Percentiles rank a stretch among this genome's conserved stretches.
Evolutionary conservation across 2,797 vertebrate genomes (phyloP).

Genomic region (Malurus leucopterus): DNA sequence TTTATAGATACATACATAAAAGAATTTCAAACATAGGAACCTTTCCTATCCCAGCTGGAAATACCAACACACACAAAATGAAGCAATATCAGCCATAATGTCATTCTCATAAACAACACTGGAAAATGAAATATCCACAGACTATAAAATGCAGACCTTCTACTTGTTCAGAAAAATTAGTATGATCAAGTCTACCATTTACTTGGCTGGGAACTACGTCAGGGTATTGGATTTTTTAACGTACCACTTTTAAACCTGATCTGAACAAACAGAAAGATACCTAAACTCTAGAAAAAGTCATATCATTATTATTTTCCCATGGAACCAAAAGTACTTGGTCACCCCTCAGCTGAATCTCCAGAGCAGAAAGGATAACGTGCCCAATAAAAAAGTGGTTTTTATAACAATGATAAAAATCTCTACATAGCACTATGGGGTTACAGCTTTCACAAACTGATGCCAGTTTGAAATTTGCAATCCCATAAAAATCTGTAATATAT

Average conservation of each 20-base stretch:
- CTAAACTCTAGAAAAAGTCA: not conserved
- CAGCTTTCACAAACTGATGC: not conserved
- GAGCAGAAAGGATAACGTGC: not conserved
- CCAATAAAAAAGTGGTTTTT: not conserved
- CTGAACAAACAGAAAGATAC: not conserved
- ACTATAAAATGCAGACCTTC: not conserved
- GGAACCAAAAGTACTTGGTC: not conserved
- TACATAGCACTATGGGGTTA: not conserved
- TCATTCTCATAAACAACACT: not conserved
- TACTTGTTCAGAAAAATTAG: not conserved
- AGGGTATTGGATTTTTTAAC: not conserved
- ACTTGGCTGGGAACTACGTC: not conserved
- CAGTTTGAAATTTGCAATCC: not conserved
- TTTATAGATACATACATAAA: not conserved
- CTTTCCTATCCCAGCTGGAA: not conserved
- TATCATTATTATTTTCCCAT: not conserved
- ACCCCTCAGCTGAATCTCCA: not conserved
- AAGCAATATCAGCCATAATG: not conserved
- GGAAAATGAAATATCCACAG: not conserved
- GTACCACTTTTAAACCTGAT: not conserved
- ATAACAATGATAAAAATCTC: not conserved
- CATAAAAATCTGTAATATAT: not conserved
- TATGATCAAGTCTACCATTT: not conserved
- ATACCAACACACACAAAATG: not conserved
- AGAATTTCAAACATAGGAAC: not conserved